Base-by-base conservation (phyloP, 2,113 vertebrate genomes). In the Damaliscus lunatus region DNA sequence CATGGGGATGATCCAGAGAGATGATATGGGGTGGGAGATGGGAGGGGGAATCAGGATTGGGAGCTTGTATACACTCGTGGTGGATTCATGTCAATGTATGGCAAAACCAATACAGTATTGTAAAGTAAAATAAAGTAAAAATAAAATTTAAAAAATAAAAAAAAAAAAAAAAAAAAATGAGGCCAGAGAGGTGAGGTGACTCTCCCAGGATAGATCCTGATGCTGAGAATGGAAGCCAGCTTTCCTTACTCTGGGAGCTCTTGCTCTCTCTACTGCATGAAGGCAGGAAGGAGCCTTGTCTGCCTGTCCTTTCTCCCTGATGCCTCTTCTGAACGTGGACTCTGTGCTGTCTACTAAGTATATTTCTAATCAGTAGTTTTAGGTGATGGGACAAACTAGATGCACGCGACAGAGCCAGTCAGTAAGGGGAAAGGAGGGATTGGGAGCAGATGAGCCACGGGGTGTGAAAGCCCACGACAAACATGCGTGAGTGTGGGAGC, bases 401-500 rank as follows among this genome's bases (percentile, higher is more conserved):
- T 11, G 78, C 82, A 23, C 9, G 23, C 19, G 52, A 52, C 50
- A 74, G 67, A 40, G 23, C 33, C 78, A 27, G 71, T 17, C 5
- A 29, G 31, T 15, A 25, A 2, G 64, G 55, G 50, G n/a, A 81
- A 52, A 91, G 33, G 71, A 60, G 78, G 36, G 23, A 6, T 7
- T 29, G 19, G 14, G 29, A n/a, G 46, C 9, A 23, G 62, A 17
- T 4, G 16, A 27, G 48, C 29, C 1, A 52, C 7, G 27, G 13
- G 74, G 3, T 16, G 0, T 11, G 84, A 27, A 78, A 52, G 17
- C 17, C 7, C 31, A 9, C 3, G 21, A 27, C 15, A 40, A 5
- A 57, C 3, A 3, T 2, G 8, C 17, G 19, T 0, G 5, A 3
- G 4, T 27, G 64, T 29, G 50, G 46, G 9, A 0, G 2, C 1